Conservation (phyloP, 2,888 invertebrate species). For the Tubulanus polymorphus region DNA sequence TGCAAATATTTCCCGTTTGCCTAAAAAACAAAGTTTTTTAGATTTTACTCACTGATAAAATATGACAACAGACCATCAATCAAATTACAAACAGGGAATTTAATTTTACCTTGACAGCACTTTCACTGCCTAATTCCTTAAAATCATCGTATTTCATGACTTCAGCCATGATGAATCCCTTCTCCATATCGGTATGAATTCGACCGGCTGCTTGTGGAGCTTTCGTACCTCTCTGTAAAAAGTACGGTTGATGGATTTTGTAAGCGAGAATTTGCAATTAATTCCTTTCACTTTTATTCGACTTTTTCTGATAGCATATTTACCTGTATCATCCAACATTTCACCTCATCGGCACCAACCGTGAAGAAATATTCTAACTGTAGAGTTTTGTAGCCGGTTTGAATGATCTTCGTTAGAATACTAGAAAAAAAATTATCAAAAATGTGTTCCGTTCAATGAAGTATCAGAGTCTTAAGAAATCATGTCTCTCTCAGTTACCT, state of each 20-base stretch:
- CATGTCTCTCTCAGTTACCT: too few relatives aligned
- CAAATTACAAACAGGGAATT: too few relatives aligned
- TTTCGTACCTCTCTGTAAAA: constrained; percentile 84
- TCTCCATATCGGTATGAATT: constrained; percentile 99
- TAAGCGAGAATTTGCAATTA: background rate
- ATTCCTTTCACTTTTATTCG: background rate
- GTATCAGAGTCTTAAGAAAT: too few relatives aligned
- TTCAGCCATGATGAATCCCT: constrained; percentile 99
- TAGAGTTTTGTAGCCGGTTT: constrained; percentile 93
- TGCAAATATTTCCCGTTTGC: constrained; percentile 97
- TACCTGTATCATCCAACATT: constrained; percentile 99
- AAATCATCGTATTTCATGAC: constrained; percentile 98
- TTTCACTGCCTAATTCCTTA: constrained; percentile 90
- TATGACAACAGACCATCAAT: background rate
- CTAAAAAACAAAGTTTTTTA: constrained; percentile 51
- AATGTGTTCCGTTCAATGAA: background rate
- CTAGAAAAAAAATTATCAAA: constrained; percentile 50
- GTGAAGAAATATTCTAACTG: constrained; percentile 99
- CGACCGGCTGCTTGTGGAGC: constrained; percentile 98
- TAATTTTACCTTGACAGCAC: constrained; percentile 79
- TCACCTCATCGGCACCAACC: constrained; percentile 94
- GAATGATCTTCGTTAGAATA: constrained; percentile 92
- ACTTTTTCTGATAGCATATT: constrained; percentile 15
- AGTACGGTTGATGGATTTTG: background rate
- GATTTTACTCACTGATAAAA: background rate